Base-by-base conservation (phyloP, 1,140 invertebrate species). In the Diuraphis noxia region DNA sequence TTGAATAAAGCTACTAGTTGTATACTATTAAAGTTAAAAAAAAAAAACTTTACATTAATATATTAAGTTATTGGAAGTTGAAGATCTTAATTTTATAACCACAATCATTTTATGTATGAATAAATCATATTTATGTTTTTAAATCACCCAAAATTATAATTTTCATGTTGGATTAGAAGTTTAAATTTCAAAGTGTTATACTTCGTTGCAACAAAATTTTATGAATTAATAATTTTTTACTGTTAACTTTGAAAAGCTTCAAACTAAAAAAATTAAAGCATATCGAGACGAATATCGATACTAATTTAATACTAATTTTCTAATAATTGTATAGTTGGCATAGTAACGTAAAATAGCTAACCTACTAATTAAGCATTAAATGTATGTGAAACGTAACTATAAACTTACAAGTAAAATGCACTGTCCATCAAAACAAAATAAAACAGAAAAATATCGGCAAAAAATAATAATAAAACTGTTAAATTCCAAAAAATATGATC, bases 371-470 rank as follows among this genome's bases (percentile, higher is more conserved):
- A 81, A 81, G 79, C 38, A 9, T 40, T 81, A 40, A 38, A 81
- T 40, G 38, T 25, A 40, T 38, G 8, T 81, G 34, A 34, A n/a
- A 72, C 56, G 34, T 72, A n/a, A 5, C 56, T 72, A n/a, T 40
- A 81, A 81, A 81, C 79, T 81, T 81, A 81, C 79, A 81, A 38
- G 10, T 81, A 46, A 84, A 84, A 43, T 43, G 36, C 40, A 43
- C 17, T 43, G 82, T 84, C 6, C 3, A 30, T 9, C 21, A 21
- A 79, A 79, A 43, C 17, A 85, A 49, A 21, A 21, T 46, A 19
- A 43, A 85, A 34, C 19, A 34, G 30, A 40, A 84, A 84, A 84
- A 84, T 19, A 43, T n/a, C 2, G 13, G 7, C 21, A 49, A 34
- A 86, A 38, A 38, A 56, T 23, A 38, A 56, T 25, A 6, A 87